These are phyloP conservation scores for Teleogryllus oceanicus DNA, from an alignment of 2,888 invertebrate genomes.

Conservation along the genomic window DNA sequence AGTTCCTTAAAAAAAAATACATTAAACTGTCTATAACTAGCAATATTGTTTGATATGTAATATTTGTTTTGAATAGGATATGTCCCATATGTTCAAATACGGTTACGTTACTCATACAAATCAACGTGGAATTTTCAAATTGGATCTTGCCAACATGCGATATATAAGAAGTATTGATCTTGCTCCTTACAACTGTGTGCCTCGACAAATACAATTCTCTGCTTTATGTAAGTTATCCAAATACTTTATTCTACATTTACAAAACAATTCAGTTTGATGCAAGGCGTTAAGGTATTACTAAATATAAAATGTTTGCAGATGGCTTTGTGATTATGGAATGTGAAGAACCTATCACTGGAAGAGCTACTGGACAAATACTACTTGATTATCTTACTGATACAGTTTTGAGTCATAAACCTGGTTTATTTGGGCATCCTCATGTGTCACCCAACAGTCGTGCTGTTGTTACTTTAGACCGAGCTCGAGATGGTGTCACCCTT, in stretches of 20 bases:
- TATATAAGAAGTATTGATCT: slow-evolving; percentile 69
- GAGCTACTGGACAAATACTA: slow-evolving; percentile 63
- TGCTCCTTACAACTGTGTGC: slow-evolving; percentile 68
- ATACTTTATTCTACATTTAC: no score
- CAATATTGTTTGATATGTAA: slow-evolving; percentile 24
- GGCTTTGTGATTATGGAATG: slow-evolving; percentile 70
- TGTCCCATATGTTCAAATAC: slow-evolving; percentile 61
- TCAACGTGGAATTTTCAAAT: slow-evolving; percentile 67
- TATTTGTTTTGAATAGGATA: slow-evolving; percentile 48
- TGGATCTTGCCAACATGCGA: slow-evolving; percentile 66
- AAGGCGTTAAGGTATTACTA: neutral
- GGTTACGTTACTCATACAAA: slow-evolving; percentile 72
- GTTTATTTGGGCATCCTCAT: slow-evolving; percentile 61
- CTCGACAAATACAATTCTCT: slow-evolving; percentile 64
- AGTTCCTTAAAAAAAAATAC: neutral
- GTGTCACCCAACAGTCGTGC: slow-evolving; percentile 69
- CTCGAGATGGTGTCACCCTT: slow-evolving; percentile 56
- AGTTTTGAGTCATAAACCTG: slow-evolving; percentile 60
- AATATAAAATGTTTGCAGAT: slow-evolving; percentile 50
- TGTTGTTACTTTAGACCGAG: slow-evolving; percentile 63
- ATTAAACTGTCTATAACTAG: neutral
- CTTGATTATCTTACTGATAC: slow-evolving; percentile 71
- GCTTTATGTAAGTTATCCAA: slow-evolving; percentile 60
- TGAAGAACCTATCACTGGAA: slow-evolving; percentile 60
- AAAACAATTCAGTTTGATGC: neutral